Evolutionary conservation across 2,797 vertebrate species (phyloP).

Genomic region (Erethizon dorsatum): DNA sequence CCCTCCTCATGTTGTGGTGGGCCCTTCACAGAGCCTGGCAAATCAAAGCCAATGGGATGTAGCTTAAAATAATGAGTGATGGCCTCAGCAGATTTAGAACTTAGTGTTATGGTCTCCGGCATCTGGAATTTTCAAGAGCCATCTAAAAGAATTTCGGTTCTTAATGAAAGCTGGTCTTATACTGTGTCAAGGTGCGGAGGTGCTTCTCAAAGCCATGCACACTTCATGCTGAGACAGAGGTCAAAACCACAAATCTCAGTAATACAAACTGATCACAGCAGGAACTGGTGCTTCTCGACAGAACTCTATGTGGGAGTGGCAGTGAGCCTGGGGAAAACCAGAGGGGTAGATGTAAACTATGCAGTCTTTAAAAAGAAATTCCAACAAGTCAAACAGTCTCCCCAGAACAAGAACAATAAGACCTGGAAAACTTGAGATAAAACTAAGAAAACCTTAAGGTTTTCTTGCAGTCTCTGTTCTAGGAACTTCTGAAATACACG

Average conservation of each 20-base stretch:
- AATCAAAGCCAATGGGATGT: not conserved
- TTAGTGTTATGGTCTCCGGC: slow-evolving; percentile 64
- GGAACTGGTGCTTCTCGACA: slow-evolving; percentile 67
- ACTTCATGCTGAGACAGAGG: slow-evolving; percentile 77
- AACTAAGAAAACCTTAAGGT: slow-evolving; percentile 83
- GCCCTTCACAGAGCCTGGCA: not conserved
- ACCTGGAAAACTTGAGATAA: slow-evolving; percentile 65
- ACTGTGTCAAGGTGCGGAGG: slow-evolving; percentile 60
- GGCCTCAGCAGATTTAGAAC: slow-evolving; percentile 56
- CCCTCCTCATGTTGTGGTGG: not conserved
- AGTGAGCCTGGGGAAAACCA: slow-evolving; percentile 73
- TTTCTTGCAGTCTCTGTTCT: slow-evolving; percentile 80
- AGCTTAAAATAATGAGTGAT: not conserved
- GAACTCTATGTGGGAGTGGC: slow-evolving; percentile 80
- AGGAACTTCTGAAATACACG: slow-evolving; percentile 78
- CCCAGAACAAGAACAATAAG: slow-evolving; percentile 56
- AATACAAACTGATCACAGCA: not conserved
- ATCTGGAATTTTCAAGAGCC: slow-evolving; percentile 60
- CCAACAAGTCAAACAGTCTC: slow-evolving; percentile 35
- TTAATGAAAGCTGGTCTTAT: slow-evolving; percentile 74
- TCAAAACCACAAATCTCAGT: slow-evolving; percentile 74
- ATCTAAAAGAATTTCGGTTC: slow-evolving; percentile 57
- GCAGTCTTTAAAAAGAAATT: slow-evolving; percentile 70
- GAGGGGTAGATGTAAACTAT: slow-evolving; percentile 60
- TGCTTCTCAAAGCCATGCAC: slow-evolving; percentile 76